Base-by-base conservation (phyloP, 1,140 invertebrate species). In the Zophobas morio region DNA sequence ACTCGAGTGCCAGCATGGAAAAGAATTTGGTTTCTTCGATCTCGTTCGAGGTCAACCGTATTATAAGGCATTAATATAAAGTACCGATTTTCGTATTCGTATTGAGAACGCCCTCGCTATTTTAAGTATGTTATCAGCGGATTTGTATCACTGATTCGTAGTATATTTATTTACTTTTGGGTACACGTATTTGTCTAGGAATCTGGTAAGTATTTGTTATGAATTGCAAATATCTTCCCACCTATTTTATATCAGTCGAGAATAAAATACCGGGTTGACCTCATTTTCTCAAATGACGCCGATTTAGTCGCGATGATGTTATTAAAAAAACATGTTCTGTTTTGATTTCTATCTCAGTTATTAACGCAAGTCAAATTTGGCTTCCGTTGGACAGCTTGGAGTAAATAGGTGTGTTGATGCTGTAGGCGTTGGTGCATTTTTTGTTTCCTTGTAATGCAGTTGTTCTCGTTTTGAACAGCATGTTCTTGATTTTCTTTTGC, bases 191-290 rank as follows among this genome's bases (percentile, higher is more conserved):
- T 36, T 32, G 60, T 66, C 60, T 36, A 40, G 60, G 60, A 66
- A 66, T 66, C 20, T 20, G 20, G 60, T n/a, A n/a, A n/a, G n/a
- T 39, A 36, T 57, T 57, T 57, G 54, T 60, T 35, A 60, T 47
- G 60, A 66, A 66, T 66, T 42, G 33, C 4, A 20, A 46, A 66
- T 66, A 20, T 36, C 60, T 42, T 66, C 60, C 60, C 60, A 66
- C 60, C 37, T 46, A n/a, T 40, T 66, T 66, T 32, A 42, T 51
- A 33, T 66, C 37, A 42, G 6, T 37, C 33, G 35, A 46, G 20
- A 46, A 66, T 66, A 40, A 66, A 39, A 60, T 60, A 60, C 37
- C 6, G 36, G 33, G 56, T 46, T 66, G 60, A 42, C 39, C 60
- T 66, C 39, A 66, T 66, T 66, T 42, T 66, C 2, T 6, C 6